These are phyloP conservation scores for Tautogolabrus adspersus DNA, from an alignment of 2,113 vertebrate species.

Conservation along the genomic window DNA sequence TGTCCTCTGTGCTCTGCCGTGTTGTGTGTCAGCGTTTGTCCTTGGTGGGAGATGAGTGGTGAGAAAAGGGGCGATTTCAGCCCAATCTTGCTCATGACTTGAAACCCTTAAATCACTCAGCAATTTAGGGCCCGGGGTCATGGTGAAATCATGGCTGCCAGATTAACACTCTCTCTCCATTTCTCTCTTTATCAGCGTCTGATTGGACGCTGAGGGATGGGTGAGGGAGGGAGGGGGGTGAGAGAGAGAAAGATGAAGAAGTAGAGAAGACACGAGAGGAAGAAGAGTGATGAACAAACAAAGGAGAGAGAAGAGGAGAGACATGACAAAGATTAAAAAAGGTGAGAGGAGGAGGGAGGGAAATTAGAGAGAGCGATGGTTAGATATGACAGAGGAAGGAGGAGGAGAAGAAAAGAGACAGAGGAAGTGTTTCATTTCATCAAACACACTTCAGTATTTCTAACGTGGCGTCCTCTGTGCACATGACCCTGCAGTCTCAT, in stretches of 20 bases:
- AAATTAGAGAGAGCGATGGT: neutral
- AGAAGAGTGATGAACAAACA: neutral
- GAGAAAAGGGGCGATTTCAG: slow-evolving; percentile 64
- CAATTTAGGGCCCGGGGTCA: slow-evolving; percentile 49
- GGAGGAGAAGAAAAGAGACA: neutral
- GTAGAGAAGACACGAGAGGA: neutral
- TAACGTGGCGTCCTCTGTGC: no score
- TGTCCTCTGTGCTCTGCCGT: neutral
- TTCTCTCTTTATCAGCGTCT: slow-evolving; percentile 41
- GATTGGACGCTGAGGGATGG: neutral
- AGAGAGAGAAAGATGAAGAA: neutral
- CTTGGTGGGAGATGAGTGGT: slow-evolving; percentile 67
- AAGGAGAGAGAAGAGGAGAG: neutral
- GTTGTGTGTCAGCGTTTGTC: slow-evolving; percentile 43
- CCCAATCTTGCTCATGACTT: slow-evolving; percentile 54
- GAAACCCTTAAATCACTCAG: slow-evolving; percentile 65
- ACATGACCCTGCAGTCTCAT: no score
- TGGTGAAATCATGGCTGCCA: slow-evolving; percentile 38
- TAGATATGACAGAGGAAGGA: slow-evolving; percentile 6
- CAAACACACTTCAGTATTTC: no score
- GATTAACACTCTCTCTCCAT: slow-evolving; percentile 63
- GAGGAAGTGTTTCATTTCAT: no score
- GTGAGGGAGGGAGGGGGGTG: neutral
- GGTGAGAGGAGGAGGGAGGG: neutral
- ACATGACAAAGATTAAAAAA: neutral